Conservation (phyloP, 1,140 invertebrate species). For the Panulirus ornatus region DNA sequence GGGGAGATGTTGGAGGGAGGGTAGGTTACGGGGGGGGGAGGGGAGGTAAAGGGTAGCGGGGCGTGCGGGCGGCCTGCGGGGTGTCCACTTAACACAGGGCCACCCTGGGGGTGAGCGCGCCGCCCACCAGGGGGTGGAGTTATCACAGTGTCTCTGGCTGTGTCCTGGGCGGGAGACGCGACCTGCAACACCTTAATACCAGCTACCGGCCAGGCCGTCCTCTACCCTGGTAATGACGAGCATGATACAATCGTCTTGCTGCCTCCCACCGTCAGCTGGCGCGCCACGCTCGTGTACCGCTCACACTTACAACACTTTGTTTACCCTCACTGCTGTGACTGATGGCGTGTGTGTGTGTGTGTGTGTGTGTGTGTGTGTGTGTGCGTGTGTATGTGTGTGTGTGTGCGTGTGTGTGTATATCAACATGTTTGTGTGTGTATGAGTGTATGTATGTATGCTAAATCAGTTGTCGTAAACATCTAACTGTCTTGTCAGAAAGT, state of each 20-base stretch:
- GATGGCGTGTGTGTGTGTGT: background rate
- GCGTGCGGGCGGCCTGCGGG: background rate
- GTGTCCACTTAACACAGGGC: background rate
- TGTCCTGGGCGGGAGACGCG: background rate
- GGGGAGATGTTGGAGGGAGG: background rate
- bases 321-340: no score
- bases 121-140: background rate
- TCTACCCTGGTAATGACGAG: no score
- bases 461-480: no score
- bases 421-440: no score
- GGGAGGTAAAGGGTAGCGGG: background rate
- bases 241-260: no score
- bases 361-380: background rate
- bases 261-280: no score
- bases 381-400: background rate
- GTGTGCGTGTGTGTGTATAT: background rate
- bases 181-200: background rate
- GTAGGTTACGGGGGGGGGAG: background rate
- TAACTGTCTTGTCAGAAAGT: no score
- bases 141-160: background rate
- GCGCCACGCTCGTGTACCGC: no score
- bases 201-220: background rate
- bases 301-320: no score
- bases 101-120: background rate
- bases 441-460: no score